Evolutionary conservation across 2,888 invertebrate species (phyloP), one percentile per base, ranked within the genome.

Genomic region (Aporophyla lueneburgensis): DNA sequence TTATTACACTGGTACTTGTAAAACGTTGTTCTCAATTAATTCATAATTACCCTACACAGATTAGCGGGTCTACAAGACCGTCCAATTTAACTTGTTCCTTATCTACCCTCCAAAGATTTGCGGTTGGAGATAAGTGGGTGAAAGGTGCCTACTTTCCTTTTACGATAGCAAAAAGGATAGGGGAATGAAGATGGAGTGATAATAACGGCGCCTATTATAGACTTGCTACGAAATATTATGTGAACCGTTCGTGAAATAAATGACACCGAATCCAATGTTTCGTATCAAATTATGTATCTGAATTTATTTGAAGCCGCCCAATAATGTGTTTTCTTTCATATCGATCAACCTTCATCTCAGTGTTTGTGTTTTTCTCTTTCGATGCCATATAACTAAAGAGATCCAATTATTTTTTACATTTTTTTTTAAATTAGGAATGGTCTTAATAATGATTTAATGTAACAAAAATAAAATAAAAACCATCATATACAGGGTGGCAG

Each of bases 11-110:
- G 19, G 3, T 53, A 62, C n/a, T 27, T 51, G 24, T 58, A 33
- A 19, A 65, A 58, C 43, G 51, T 24, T 66, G 5, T 66, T 56
- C 54, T 12, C 27, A 65, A 71, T 77, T 77, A 71, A 71, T 68
- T 76, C 58, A 51, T 71, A 81, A 80, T 61, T 51, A 72, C 49
- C 24, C 21, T 2, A 40, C 43, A n/a, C 7, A 68, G 66, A 62
- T 78, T 67, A 71, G 62, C 58, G 16, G 19, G 43, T 63, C 54
- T 56, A n/a, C 16, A 43, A 58, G 61, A 66, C 49, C 53, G 19
- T 83, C 74, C 70, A 71, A 78, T 74, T 83, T 62, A 74, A 79
- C 59, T 83, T 78, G 40, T 63, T 43, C 49, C 83, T 56, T 78
- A 83, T 74, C 81, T 54, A 14, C 56, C 63, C 58, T 61, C 43